Evolutionary conservation across 2,888 invertebrate genomes (phyloP).

Genomic region (Cosmorhoe ocellata): DNA sequence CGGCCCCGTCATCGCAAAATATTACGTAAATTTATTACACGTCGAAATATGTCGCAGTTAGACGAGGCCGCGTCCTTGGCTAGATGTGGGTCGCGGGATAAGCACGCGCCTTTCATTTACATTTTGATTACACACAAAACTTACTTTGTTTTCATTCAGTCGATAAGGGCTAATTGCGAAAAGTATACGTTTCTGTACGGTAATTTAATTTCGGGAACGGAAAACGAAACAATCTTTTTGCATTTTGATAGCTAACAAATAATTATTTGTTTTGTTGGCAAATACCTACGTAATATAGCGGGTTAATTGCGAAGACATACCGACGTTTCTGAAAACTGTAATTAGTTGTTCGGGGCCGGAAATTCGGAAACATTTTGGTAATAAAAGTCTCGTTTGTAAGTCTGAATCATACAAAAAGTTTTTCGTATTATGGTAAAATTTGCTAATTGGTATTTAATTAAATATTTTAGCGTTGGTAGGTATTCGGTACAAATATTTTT

Average conservation of each 20-base stretch:
- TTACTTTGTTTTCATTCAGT: slow-evolving; percentile 51
- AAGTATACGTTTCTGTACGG: slow-evolving; percentile 53
- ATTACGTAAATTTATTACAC: slow-evolving; percentile 38
- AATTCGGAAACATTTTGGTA: slow-evolving; percentile 16
- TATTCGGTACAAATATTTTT: no score
- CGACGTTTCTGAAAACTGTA: neutral
- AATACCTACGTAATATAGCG: neutral
- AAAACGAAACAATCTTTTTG: slow-evolving; percentile 40
- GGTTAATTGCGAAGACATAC: slow-evolving; percentile 7
- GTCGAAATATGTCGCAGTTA: slow-evolving; percentile 45
- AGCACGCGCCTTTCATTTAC: slow-evolving; percentile 71
- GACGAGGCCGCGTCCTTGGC: slow-evolving; percentile 71
- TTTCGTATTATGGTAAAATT: no score
- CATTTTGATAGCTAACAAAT: slow-evolving; percentile 7
- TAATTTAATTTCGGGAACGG: slow-evolving; percentile 38
- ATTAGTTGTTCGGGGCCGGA: slow-evolving; percentile 21
- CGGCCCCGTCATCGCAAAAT: slow-evolving; percentile 25
- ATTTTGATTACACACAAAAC: slow-evolving; percentile 73
- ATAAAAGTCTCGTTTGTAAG: slow-evolving; percentile 19
- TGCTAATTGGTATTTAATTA: no score
- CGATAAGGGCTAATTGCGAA: slow-evolving; percentile 66
- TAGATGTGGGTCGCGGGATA: slow-evolving; percentile 79
- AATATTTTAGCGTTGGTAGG: no score
- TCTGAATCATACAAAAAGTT: slow-evolving; percentile 6
- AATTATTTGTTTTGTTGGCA: neutral